phyloP scores from a whole-genome alignment of 2,888 invertebrate species.

The Perdita meconis region DNA sequence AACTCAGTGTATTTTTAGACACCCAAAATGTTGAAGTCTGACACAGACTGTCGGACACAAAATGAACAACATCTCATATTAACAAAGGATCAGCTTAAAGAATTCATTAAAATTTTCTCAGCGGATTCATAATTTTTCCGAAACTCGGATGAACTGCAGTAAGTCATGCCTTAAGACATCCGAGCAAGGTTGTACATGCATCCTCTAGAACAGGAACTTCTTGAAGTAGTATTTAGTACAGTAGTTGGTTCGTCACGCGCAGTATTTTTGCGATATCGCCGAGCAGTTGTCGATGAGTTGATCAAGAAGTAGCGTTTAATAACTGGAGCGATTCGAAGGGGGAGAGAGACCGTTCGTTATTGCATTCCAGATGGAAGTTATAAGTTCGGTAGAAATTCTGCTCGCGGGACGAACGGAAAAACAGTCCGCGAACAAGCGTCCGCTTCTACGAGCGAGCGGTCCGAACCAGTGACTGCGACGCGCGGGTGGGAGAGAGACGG shows the following conservation, averaged over 20 bases:
- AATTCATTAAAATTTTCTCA: no score
- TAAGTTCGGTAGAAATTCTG: conserved; percentile 32
- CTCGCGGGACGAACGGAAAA: conserved; percentile 33
- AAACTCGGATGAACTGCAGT: no score
- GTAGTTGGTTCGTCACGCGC: not conserved
- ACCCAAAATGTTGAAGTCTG: no score
- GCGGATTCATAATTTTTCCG: no score
- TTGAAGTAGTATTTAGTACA: not conserved
- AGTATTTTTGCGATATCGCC: conserved; percentile 14
- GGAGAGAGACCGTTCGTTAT: conserved; percentile 25
- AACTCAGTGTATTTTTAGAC: no score
- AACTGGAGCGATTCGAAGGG: conserved; percentile 18
- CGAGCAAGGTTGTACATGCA: not conserved
- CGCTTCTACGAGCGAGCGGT: conserved; percentile 6
- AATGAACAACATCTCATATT: no score
- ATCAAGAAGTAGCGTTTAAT: conserved; percentile 34
- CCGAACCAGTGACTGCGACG: not conserved
- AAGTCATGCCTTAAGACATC: no score
- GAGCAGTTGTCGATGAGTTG: conserved; percentile 14
- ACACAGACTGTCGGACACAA: no score
- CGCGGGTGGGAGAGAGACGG: not conserved
- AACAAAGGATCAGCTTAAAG: no score
- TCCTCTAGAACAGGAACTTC: not conserved
- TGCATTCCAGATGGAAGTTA: conserved; percentile 45
- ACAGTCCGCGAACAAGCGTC: conserved; percentile 15